Percentiles rank a stretch among this genome's conserved stretches.
phyloP scores from a whole-genome alignment of 2,113 vertebrate genomes.

The Cyrtonyx montezumae region DNA sequence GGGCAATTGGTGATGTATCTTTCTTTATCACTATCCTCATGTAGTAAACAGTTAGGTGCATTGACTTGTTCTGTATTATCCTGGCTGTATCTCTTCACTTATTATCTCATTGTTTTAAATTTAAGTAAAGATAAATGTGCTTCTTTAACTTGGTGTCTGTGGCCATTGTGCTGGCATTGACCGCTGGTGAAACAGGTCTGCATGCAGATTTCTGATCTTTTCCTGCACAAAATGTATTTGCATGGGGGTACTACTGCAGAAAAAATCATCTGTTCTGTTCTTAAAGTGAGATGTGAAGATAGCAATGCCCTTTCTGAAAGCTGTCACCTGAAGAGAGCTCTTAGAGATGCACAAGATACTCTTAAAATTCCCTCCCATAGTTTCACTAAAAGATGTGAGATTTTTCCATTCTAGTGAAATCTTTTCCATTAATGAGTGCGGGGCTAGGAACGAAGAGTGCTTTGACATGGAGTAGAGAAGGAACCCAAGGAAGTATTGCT shows the following conservation, averaged over 20 bases:
- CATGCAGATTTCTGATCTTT: too few species aligned
- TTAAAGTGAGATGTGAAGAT: neutral
- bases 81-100: too few species aligned
- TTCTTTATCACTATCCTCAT: too few species aligned
- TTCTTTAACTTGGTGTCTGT: too few species aligned
- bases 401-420: neutral
- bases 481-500: neutral
- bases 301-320: neutral
- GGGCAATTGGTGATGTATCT: too few species aligned
- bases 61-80: too few species aligned
- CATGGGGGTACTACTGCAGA: neutral
- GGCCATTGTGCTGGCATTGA: too few species aligned
- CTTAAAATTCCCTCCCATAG: neutral
- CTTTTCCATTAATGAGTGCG: neutral
- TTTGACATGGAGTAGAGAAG: neutral
- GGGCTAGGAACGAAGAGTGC: neutral
- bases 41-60: too few species aligned
- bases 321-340: neutral
- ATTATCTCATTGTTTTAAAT: too few species aligned
- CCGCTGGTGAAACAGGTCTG: too few species aligned
- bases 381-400: neutral
- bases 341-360: neutral
- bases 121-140: too few species aligned
- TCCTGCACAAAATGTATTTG: neutral
- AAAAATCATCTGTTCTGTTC: neutral